Evolutionary conservation across 2,888 invertebrate genomes (phyloP).

Genomic region (Meteorus cinctellus): DNA sequence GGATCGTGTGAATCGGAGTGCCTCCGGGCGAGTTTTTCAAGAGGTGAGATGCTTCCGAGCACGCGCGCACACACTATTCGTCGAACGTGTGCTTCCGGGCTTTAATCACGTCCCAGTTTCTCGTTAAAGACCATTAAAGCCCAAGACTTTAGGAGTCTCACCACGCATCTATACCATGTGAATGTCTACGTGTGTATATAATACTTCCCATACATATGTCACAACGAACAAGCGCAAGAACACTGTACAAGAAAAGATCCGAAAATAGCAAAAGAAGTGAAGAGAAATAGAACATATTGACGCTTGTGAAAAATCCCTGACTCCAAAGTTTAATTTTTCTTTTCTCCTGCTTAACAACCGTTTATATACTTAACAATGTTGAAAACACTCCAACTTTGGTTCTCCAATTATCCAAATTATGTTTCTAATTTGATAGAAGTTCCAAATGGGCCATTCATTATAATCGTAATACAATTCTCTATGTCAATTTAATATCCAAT

Average conservation of each 20-base stretch:
- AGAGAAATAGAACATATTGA: constrained; percentile 13
- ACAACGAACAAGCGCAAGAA: constrained; percentile 23
- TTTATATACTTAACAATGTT: background rate
- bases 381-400: too few relatives aligned
- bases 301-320: constrained; percentile 9
- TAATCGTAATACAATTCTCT: too few relatives aligned
- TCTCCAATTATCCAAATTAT: too few relatives aligned
- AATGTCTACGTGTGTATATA: background rate
- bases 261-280: constrained; percentile 14
- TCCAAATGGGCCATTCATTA: too few relatives aligned
- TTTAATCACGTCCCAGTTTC: constrained; percentile 43
- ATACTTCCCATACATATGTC: background rate
- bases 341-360: background rate
- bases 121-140: constrained; percentile 41
- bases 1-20: constrained; percentile 34
- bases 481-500: too few relatives aligned
- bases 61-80: constrained; percentile 22
- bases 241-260: constrained; percentile 1
- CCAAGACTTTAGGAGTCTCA: constrained; percentile 14
- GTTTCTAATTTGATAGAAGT: too few relatives aligned
- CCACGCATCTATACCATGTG: background rate
- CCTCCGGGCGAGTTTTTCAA: constrained; percentile 17
- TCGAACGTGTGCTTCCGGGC: constrained; percentile 39
- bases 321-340: constrained; percentile 3
- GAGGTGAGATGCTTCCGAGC: constrained; percentile 36